A percentile compares a stretch with the other conserved stretches of the same genome.
phyloP scores from a whole-genome alignment of 2,113 vertebrate genomes.

The Larimichthys crocea region DNA sequence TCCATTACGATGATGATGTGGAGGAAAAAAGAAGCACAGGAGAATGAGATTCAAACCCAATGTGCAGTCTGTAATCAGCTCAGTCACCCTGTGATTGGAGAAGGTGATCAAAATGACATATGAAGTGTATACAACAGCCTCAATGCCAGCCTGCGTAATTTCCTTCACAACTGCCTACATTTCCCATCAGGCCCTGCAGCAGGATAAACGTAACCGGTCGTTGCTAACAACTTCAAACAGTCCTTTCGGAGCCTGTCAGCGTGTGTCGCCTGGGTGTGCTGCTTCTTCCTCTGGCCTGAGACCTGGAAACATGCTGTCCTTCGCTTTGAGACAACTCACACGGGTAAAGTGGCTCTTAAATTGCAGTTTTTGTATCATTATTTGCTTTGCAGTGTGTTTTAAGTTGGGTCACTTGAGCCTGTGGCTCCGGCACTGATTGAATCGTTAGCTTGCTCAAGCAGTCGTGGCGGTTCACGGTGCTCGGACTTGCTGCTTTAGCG shows the following conservation, averaged over 20 bases:
- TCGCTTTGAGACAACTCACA: constrained; percentile 76
- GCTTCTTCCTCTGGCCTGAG: constrained; percentile 32
- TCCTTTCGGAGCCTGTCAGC: constrained; percentile 6
- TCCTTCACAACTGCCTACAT: constrained; percentile 41
- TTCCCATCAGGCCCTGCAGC: constrained; percentile 66
- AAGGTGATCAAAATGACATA: too few species aligned
- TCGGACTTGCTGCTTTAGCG: not conserved
- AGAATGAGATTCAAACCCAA: too few species aligned
- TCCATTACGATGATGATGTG: too few species aligned
- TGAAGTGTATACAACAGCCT: not conserved
- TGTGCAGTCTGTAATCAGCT: not conserved
- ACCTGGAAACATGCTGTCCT: constrained; percentile 77
- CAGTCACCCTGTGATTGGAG: not conserved
- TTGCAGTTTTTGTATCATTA: not conserved
- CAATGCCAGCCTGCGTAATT: not conserved
- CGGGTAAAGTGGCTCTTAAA: constrained; percentile 62
- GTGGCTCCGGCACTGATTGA: not conserved
- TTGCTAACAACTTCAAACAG: constrained; percentile 34
- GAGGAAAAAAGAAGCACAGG: too few species aligned
- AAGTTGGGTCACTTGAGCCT: not conserved
- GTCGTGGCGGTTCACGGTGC: not conserved
- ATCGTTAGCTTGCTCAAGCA: constrained; percentile 31
- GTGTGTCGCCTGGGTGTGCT: constrained; percentile 24
- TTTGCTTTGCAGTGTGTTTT: not conserved
- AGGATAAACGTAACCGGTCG: constrained; percentile 3